Evolutionary conservation across 2,797 vertebrate genomes (phyloP).

Genomic region (Takifugu rubripes): DNA sequence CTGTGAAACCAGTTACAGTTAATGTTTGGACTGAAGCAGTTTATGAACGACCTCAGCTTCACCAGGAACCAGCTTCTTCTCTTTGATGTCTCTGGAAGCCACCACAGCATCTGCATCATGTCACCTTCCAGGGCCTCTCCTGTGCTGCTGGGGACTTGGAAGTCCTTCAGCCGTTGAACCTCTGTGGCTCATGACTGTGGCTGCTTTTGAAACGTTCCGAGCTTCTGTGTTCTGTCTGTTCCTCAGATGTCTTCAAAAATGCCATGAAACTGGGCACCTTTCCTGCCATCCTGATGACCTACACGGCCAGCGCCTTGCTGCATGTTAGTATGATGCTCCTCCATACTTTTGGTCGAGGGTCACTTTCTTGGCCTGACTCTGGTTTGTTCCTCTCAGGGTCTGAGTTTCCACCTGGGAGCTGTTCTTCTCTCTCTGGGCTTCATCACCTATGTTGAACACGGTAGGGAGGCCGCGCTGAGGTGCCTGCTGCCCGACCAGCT

Average conservation of each 20-base stretch:
- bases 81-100: no score
- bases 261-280: slow-evolving; percentile 84
- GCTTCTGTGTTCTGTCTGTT: slow-evolving; percentile 5
- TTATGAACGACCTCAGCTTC: no score
- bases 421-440: slow-evolving; percentile 88
- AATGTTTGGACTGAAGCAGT: no score
- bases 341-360: neutral
- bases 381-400: slow-evolving; percentile 72
- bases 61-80: no score
- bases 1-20: no score
- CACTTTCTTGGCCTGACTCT: no score
- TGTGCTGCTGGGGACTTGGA: no score
- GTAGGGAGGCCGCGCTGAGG: slow-evolving; percentile 54
- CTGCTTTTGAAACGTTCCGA: neutral
- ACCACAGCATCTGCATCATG: no score
- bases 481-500: no score
- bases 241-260: slow-evolving; percentile 88
- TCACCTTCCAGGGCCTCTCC: no score
- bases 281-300: slow-evolving; percentile 86
- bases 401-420: slow-evolving; percentile 90
- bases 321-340: slow-evolving; percentile 78
- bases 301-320: slow-evolving; percentile 85
- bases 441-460: slow-evolving; percentile 90
- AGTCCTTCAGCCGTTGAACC: no score
- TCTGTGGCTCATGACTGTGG: neutral